Conservation (phyloP, 2,888 invertebrate species). For the Thyatira batis region DNA sequence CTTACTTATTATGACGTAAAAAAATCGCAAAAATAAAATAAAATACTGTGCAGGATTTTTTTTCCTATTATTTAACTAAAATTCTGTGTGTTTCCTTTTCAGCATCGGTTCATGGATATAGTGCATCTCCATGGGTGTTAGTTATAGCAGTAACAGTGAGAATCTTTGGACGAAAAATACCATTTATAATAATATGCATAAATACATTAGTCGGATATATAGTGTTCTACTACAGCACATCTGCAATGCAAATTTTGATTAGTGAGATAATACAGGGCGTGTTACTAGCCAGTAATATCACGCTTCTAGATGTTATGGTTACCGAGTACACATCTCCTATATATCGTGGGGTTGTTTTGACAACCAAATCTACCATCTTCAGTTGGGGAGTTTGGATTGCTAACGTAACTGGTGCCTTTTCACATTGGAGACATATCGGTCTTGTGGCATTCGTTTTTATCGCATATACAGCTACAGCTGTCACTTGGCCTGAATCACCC, state of each 20-base stretch:
- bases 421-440: slow-evolving; percentile 41
- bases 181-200: slow-evolving; percentile 37
- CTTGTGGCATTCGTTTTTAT: slow-evolving; percentile 33
- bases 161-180: slow-evolving; percentile 41
- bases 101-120: slow-evolving; percentile 49
- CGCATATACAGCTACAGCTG: slow-evolving; percentile 33
- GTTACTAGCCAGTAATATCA: slow-evolving; percentile 29
- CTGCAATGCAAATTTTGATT: slow-evolving; percentile 34
- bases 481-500: slow-evolving; percentile 52
- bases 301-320: slow-evolving; percentile 28
- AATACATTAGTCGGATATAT: slow-evolving; percentile 31
- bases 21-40: no score
- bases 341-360: slow-evolving; percentile 39
- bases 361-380: slow-evolving; percentile 37
- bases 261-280: slow-evolving; percentile 43
- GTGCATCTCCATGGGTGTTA: slow-evolving; percentile 42
- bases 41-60: no score
- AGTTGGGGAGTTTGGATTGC: slow-evolving; percentile 43
- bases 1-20: no score
- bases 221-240: slow-evolving; percentile 36
- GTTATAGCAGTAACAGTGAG: slow-evolving; percentile 41
- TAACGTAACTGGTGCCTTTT: slow-evolving; percentile 42
- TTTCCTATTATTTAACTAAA: slow-evolving; percentile 6
- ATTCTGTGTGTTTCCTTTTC: slow-evolving; percentile 23
- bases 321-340: slow-evolving; percentile 40